Evolutionary conservation across 2,113 vertebrate genomes (phyloP).

Genomic region (Heliornis fulica): DNA sequence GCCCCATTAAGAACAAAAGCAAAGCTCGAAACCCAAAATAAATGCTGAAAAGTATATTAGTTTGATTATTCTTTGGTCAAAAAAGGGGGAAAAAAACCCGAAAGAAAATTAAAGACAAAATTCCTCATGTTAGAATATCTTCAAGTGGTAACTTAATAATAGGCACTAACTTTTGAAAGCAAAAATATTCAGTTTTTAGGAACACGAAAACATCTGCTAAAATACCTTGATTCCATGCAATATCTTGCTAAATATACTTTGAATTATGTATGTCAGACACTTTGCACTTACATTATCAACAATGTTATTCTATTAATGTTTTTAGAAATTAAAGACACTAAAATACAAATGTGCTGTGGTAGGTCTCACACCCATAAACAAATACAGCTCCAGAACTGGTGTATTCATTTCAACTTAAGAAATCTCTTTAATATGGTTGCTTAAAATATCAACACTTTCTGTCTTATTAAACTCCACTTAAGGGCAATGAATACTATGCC

Average conservation of each 20-base stretch:
- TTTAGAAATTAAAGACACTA: not conserved
- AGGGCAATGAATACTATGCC: not conserved
- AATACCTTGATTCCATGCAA: not conserved
- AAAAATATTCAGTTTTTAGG: not conserved
- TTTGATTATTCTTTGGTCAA: not conserved
- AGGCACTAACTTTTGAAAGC: not conserved
- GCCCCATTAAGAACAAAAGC: not conserved
- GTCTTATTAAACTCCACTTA: not conserved
- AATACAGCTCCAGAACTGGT: not conserved
- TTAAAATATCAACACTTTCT: not conserved
- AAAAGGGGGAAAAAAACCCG: not conserved
- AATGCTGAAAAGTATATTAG: not conserved
- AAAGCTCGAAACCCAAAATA: not conserved
- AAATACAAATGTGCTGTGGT: not conserved
- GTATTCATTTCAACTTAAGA: not conserved
- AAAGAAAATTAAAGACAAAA: not conserved
- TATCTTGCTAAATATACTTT: not conserved
- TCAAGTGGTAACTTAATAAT: not conserved
- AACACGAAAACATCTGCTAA: not conserved
- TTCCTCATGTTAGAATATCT: not conserved
- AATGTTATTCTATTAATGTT: not conserved
- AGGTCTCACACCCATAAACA: not conserved
- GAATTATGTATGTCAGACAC: not conserved
- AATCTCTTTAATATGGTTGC: not conserved
- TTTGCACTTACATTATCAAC: not conserved